Percentiles rank a stretch among this genome's conserved stretches.
phyloP scores from a whole-genome alignment of 2,113 vertebrate genomes.

The Paraplagusia blochii region DNA sequence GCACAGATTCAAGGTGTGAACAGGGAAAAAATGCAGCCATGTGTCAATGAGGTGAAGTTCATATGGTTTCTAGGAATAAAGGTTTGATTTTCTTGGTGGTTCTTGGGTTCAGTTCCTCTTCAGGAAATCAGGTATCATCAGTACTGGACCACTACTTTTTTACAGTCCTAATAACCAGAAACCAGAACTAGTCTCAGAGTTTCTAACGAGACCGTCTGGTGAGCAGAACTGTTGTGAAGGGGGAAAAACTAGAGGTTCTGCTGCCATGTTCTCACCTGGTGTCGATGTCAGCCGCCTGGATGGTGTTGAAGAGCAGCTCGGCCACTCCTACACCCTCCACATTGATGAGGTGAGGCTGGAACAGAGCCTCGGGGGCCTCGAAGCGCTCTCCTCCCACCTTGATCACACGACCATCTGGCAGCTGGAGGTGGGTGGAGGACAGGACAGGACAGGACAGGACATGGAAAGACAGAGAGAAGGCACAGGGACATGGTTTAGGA shows the following conservation, averaged over 20 bases:
- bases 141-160: too few relatives aligned
- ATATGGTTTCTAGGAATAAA: too few relatives aligned
- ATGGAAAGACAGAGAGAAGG: neutral
- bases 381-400: slow-evolving; percentile 98
- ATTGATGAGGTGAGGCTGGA: slow-evolving; percentile 99
- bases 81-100: too few relatives aligned
- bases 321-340: slow-evolving; percentile 97
- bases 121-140: too few relatives aligned
- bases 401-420: slow-evolving; percentile 96
- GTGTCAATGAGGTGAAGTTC: neutral
- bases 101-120: too few relatives aligned
- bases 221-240: too few relatives aligned
- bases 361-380: slow-evolving; percentile 95
- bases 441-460: slow-evolving; percentile 11
- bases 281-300: slow-evolving; percentile 97
- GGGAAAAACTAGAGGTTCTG: too few relatives aligned
- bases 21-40: neutral
- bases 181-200: too few relatives aligned
- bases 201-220: too few relatives aligned
- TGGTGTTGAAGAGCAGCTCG: slow-evolving; percentile 97
- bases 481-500: slow-evolving; percentile 29
- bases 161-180: too few relatives aligned
- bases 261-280: slow-evolving; percentile 82
- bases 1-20: neutral
- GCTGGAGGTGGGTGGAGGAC: slow-evolving; percentile 74